A percentile compares a stretch with the other conserved stretches of the same genome.
Evolutionary conservation across 2,113 vertebrate species (phyloP).

Genomic region (Austrofundulus limnaeus): DNA sequence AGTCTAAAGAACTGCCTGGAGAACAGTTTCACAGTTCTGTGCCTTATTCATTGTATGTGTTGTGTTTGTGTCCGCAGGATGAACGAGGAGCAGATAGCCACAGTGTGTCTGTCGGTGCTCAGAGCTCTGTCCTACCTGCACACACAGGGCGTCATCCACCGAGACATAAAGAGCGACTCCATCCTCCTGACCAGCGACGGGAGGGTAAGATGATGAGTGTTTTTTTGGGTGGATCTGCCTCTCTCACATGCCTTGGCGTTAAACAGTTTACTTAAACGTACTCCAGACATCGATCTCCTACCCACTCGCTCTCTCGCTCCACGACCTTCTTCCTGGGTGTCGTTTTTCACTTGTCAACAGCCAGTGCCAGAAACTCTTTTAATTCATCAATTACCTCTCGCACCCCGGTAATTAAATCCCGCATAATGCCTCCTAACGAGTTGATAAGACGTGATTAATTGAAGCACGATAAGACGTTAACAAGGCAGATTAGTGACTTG

Average conservation of each 20-base stretch:
- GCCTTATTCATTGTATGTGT: not conserved
- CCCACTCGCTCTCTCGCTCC: not conserved
- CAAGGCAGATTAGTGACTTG: slow-evolving; percentile 55
- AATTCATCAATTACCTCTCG: slow-evolving; percentile 61
- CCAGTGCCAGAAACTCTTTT: slow-evolving; percentile 61
- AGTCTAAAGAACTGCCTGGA: too few relatives aligned
- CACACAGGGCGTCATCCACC: slow-evolving; percentile 97
- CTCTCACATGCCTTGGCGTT: too few relatives aligned
- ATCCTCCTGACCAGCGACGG: slow-evolving; percentile 97
- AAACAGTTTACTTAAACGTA: not conserved
- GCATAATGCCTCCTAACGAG: slow-evolving; percentile 67
- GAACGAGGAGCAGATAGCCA: slow-evolving; percentile 99
- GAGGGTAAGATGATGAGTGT: slow-evolving; percentile 79
- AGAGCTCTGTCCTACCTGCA: slow-evolving; percentile 95
- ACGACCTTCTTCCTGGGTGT: slow-evolving; percentile 43
- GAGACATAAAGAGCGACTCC: slow-evolving; percentile 98
- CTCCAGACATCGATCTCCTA: not conserved
- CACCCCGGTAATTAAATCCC: slow-evolving; percentile 72
- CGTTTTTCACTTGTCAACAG: slow-evolving; percentile 50
- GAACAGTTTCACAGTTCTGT: too few relatives aligned
- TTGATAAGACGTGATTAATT: slow-evolving; percentile 70
- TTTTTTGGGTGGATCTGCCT: not conserved
- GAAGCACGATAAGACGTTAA: slow-evolving; percentile 64
- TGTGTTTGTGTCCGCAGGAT: slow-evolving; percentile 80
- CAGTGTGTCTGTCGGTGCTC: slow-evolving; percentile 94